Percentiles rank a stretch among this genome's conserved stretches.
These are phyloP conservation scores for Flexamia atlantica DNA, from an alignment of 2,888 invertebrate species.

Conservation along the genomic window DNA sequence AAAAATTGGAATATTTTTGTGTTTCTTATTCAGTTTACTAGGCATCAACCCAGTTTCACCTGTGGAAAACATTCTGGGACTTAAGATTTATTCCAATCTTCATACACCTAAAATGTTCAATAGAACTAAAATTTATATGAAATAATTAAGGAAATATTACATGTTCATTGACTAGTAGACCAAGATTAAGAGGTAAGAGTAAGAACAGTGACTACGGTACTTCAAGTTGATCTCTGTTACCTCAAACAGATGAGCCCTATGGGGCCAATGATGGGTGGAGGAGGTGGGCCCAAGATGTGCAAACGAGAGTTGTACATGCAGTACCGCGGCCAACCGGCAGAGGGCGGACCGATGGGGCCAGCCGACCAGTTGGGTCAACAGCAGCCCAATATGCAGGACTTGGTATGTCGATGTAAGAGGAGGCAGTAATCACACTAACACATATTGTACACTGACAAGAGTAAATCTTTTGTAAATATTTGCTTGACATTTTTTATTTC, in stretches of 20 bases:
- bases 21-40: too few relatives aligned
- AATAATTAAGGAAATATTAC: too few relatives aligned
- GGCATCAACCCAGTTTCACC: too few relatives aligned
- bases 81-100: too few relatives aligned
- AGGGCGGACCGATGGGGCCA: conserved; percentile 12
- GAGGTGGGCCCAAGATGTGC: conserved; percentile 29
- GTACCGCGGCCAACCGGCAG: conserved; percentile 6
- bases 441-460: conserved; percentile 7
- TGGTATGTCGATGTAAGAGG: conserved; percentile 52
- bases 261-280: background rate
- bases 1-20: too few relatives aligned
- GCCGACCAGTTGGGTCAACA: background rate
- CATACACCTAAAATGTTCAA: too few relatives aligned
- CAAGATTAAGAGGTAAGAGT: too few relatives aligned
- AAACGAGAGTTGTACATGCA: conserved; percentile 43
- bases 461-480: background rate
- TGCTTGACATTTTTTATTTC: conserved; percentile 12
- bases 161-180: too few relatives aligned
- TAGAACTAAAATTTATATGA: too few relatives aligned
- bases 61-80: too few relatives aligned
- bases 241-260: background rate
- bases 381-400: conserved; percentile 1
- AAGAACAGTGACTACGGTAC: too few relatives aligned
- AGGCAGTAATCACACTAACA: conserved; percentile 7
- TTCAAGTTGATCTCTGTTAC: too few relatives aligned